These are phyloP conservation scores for Lontra canadensis DNA, from an alignment of 2,113 vertebrate species.

Conservation along the genomic window DNA sequence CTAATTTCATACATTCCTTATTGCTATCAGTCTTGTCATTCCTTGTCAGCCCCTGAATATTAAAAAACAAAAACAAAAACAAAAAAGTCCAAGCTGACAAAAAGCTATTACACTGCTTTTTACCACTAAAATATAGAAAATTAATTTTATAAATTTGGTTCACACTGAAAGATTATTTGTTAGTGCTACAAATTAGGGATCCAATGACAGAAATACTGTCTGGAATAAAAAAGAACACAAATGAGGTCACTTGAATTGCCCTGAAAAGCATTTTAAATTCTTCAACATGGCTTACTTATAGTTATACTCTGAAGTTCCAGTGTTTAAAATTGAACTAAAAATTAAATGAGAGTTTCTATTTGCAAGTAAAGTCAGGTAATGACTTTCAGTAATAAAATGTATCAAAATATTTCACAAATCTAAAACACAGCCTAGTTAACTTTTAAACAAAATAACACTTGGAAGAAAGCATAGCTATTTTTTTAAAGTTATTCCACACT, in stretches of 20 bases:
- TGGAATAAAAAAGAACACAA: constrained; percentile 71
- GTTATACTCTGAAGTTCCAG: neutral
- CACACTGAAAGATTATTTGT: constrained; percentile 33
- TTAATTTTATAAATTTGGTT: constrained; percentile 64
- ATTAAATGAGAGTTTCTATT: neutral
- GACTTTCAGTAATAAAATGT: constrained; percentile 49
- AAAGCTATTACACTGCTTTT: constrained; percentile 32
- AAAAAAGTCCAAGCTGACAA: neutral
- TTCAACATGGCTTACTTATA: neutral
- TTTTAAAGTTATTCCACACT: constrained; percentile 16
- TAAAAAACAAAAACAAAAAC: neutral
- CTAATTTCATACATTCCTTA: constrained; percentile 52
- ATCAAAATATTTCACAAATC: constrained; percentile 51
- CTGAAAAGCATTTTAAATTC: constrained; percentile 29
- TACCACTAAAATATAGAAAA: constrained; percentile 49
- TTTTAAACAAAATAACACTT: constrained; percentile 47
- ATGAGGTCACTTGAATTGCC: constrained; percentile 35
- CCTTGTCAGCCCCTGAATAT: constrained; percentile 2
- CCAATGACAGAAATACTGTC: constrained; percentile 55
- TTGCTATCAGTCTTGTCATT: constrained; percentile 41
- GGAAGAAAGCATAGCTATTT: constrained; percentile 17
- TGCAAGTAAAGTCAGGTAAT: constrained; percentile 44
- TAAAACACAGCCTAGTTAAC: constrained; percentile 29
- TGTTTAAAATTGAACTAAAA: constrained; percentile 40
- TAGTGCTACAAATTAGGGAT: constrained; percentile 54